Base-by-base conservation (phyloP, 2,113 vertebrate species). In the Triplophysa tibetana region DNA sequence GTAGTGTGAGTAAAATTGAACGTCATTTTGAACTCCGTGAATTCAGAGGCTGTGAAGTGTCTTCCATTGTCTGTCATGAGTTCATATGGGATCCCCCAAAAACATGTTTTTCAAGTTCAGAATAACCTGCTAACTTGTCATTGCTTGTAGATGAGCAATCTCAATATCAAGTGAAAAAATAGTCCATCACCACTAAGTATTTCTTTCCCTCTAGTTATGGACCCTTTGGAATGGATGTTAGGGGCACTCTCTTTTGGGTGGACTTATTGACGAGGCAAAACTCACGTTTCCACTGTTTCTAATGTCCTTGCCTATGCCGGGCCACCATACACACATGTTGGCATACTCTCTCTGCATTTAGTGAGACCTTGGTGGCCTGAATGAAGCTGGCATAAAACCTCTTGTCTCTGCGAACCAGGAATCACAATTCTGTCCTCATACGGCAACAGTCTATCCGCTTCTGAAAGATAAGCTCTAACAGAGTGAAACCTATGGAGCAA, bases 301-400 rank as follows among this genome's bases (percentile, higher is more conserved):
- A 8, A 83, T 79, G 21, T 74, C 33, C 5, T 3, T 38, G 24
- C 61, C 29, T n/a, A 79, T 69, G 1, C 68, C 50, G 4, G 81
- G 81, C 69, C 81, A 83, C 76, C 77, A 83, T 16, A 75, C 81
- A 0, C 54, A 74, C 50, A 75, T 67, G 12, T 69, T 80, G 5
- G 76, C 41, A 12, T 60, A 12, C 66, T 60, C 21, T 63, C 33
- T 33, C 33, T 33, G 33, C 33, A 33, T 33, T 33, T 33, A 33
- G 33, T 33, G 33, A 33, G 33, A 33, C 4, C 4, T 33, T 33
- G 33, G 33, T 33, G 33, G 33, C 33, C 33, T 33, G 24, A 24
- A 33, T 78, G 66, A 19, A 79, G 52, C 23, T 60, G 50, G 11
- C 8, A 21, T 43, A 79, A 68, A 23, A 63, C 41, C 2, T 79